These are phyloP conservation scores for Labeo rohita DNA, from an alignment of 2,113 vertebrate species.

Conservation along the genomic window DNA sequence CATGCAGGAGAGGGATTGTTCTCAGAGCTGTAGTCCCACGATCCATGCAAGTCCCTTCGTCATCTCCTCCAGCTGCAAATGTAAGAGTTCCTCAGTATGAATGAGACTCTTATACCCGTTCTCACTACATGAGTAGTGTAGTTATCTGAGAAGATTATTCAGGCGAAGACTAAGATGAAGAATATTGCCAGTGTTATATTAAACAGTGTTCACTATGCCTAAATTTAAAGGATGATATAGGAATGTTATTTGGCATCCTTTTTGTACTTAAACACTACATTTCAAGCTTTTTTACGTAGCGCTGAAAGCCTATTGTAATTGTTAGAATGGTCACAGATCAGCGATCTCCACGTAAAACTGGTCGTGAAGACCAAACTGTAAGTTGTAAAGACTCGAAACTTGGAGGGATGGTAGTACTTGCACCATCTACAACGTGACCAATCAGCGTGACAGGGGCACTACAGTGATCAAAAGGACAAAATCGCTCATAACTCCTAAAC, in stretches of 20 bases:
- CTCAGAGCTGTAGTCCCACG: constrained; percentile 5
- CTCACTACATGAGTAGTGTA: neutral
- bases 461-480: too few species aligned
- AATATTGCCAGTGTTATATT: constrained; percentile 1
- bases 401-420: too few species aligned
- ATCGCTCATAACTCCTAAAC: too few species aligned
- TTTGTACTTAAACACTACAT: neutral
- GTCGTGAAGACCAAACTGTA: too few species aligned
- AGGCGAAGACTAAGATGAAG: neutral
- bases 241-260: neutral
- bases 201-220: neutral
- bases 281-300: too few species aligned
- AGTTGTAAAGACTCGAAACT: too few species aligned
- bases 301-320: too few species aligned
- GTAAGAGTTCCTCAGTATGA: neutral
- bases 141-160: neutral
- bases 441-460: too few species aligned
- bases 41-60: constrained; percentile 13
- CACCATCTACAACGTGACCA: too few species aligned
- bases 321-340: too few species aligned
- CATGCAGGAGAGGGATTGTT: constrained; percentile 3
- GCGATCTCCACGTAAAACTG: too few species aligned
- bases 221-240: neutral
- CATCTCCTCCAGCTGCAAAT: constrained; percentile 1
- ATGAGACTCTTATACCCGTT: neutral